These are phyloP conservation scores for Simalia tracyae DNA, from an alignment of 2,797 vertebrate genomes.

Conservation along the genomic window DNA sequence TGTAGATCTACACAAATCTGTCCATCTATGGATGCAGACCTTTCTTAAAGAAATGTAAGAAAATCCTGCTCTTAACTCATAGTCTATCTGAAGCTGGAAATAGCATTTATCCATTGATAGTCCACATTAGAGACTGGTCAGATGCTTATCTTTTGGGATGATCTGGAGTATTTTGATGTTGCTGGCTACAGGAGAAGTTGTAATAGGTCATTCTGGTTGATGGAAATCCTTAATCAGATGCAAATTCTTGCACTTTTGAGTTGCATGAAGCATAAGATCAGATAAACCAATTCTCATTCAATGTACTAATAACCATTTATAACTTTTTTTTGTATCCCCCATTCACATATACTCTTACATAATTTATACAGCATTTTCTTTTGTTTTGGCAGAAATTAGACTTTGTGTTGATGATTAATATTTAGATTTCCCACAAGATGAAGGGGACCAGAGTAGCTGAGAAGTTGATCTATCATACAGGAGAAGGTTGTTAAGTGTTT, in stretches of 20 bases:
- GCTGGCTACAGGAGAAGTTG: neutral
- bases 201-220: neutral
- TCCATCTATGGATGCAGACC: no score
- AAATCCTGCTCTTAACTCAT: neutral
- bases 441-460: neutral
- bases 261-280: neutral
- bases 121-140: no score
- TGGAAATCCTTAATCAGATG: neutral
- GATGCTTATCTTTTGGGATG: neutral
- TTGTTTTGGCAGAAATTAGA: neutral
- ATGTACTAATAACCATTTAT: neutral
- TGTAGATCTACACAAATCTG: no score
- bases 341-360: no score
- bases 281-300: neutral
- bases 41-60: no score
- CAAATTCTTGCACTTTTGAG: neutral
- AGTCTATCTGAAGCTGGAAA: neutral
- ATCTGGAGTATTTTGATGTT: neutral
- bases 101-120: neutral
- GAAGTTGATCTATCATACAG: neutral
- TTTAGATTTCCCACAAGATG: constrained; percentile 12
- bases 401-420: constrained; percentile 35
- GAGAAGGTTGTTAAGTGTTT: neutral
- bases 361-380: constrained; percentile 14
- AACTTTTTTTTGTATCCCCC: no score